phyloP scores from a whole-genome alignment of 2,888 invertebrate species.

The Melitaea athalia region DNA sequence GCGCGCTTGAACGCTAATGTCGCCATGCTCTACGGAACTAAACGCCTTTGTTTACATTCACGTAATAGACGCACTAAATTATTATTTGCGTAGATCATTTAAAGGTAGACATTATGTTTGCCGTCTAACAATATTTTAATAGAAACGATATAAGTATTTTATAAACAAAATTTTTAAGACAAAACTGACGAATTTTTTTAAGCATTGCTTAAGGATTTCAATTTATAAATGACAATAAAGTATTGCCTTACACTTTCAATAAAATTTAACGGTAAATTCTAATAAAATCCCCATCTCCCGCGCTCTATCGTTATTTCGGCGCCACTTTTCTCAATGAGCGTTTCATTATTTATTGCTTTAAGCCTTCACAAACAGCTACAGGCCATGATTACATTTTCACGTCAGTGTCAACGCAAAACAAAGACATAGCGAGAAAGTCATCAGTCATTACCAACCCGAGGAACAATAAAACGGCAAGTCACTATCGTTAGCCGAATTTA shows the following conservation, averaged over 20 bases:
- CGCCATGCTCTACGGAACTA: slow-evolving; percentile 22
- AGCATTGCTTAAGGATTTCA: background rate
- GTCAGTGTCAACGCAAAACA: slow-evolving; percentile 73
- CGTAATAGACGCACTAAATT: background rate
- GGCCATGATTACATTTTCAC: slow-evolving; percentile 76
- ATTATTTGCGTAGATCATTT: background rate
- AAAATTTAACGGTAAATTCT: slow-evolving; percentile 11
- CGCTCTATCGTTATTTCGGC: slow-evolving; percentile 25
- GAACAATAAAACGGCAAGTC: slow-evolving; percentile 76
- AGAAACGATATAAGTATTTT: too few relatives aligned
- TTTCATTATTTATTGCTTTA: slow-evolving; percentile 45
- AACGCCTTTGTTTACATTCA: slow-evolving; percentile 23
- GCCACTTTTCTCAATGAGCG: slow-evolving; percentile 39
- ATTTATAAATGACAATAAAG: background rate
- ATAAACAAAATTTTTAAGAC: too few relatives aligned
- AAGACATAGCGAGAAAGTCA: slow-evolving; percentile 75
- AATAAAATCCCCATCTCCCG: slow-evolving; percentile 13
- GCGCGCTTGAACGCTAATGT: slow-evolving; percentile 42
- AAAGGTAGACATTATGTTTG: background rate
- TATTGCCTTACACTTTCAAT: background rate
- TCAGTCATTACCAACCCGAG: slow-evolving; percentile 76
- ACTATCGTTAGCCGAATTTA: slow-evolving; percentile 74
- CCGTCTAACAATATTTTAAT: too few relatives aligned
- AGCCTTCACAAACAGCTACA: slow-evolving; percentile 41
- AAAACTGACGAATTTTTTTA: background rate